Evolutionary conservation across 2,797 vertebrate genomes (phyloP).

Genomic region (Scomberomorus guttatus): DNA sequence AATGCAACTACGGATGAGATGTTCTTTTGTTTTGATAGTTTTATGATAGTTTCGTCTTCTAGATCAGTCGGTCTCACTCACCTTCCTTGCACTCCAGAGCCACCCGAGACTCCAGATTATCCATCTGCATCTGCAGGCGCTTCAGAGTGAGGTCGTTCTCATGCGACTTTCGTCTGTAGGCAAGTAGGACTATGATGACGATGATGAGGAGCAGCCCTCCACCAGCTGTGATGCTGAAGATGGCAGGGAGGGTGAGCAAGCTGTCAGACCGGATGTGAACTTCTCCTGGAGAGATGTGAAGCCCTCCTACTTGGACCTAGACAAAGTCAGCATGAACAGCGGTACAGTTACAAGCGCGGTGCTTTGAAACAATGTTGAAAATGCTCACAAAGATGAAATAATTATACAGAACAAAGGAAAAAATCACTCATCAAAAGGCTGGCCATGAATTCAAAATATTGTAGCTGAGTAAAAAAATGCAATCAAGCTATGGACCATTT

Average conservation of each 20-base stretch:
- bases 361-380: conserved; percentile 12
- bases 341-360: not conserved
- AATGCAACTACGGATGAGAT: conserved; percentile 5
- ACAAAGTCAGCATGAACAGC: not conserved
- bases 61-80: conserved; percentile 56
- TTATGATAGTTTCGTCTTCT: not conserved
- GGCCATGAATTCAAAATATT: not conserved
- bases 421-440: not conserved
- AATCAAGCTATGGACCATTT: conserved; percentile 9
- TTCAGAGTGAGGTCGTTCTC: conserved; percentile 97
- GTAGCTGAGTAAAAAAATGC: conserved; percentile 10
- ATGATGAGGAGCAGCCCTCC: conserved; percentile 95
- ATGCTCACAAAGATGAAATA: not conserved
- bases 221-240: conserved; percentile 93
- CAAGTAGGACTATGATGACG: conserved; percentile 94
- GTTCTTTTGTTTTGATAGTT: not conserved
- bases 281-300: conserved; percentile 92
- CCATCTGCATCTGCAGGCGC: conserved; percentile 98
- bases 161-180: conserved; percentile 95
- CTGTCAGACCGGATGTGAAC: conserved; percentile 94
- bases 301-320: conserved; percentile 94
- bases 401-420: not conserved
- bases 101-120: conserved; percentile 96
- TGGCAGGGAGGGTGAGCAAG: conserved; percentile 93
- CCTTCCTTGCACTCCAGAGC: conserved; percentile 98